phyloP scores from a whole-genome alignment of 2,888 invertebrate species.

The Coleophora deauratella region DNA sequence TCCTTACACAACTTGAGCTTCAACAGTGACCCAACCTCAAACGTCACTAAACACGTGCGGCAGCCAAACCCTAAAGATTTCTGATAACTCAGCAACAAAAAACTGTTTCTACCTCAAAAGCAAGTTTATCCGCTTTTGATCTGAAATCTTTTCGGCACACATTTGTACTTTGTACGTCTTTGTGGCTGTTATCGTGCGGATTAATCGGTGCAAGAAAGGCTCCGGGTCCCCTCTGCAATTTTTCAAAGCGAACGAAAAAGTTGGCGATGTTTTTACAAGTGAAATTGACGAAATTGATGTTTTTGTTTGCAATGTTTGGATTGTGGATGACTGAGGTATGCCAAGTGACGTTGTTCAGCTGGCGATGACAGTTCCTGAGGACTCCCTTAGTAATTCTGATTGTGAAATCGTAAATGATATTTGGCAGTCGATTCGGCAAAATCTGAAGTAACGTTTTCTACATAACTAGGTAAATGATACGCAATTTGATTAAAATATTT shows the following conservation, averaged over 20 bases:
- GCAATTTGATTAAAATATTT: too few species aligned
- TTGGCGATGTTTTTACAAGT: conserved; percentile 32
- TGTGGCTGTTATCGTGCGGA: conserved; percentile 56
- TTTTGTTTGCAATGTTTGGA: conserved; percentile 3
- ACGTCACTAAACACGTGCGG: conserved; percentile 57
- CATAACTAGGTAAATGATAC: too few species aligned
- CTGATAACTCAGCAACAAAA: conserved; percentile 16
- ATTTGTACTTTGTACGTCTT: conserved; percentile 59
- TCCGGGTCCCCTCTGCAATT: conserved; percentile 33
- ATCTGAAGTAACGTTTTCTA: too few species aligned
- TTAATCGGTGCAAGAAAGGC: conserved; percentile 35
- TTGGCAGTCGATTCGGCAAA: too few species aligned
- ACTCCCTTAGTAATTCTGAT: too few species aligned
- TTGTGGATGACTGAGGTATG: too few species aligned
- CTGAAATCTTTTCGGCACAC: conserved; percentile 68
- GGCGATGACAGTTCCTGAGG: too few species aligned
- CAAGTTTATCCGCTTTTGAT: conserved; percentile 64
- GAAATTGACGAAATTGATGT: conserved; percentile 18
- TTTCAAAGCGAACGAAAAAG: conserved; percentile 32
- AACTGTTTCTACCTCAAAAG: conserved; percentile 42
- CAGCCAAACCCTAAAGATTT: conserved; percentile 19
- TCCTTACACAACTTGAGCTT: too few species aligned
- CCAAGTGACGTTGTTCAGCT: too few species aligned
- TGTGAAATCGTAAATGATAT: too few species aligned
- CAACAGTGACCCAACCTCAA: too few species aligned